These are phyloP conservation scores for Odocoileus hemionus DNA, from an alignment of 2,113 vertebrate species.

Conservation along the genomic window DNA sequence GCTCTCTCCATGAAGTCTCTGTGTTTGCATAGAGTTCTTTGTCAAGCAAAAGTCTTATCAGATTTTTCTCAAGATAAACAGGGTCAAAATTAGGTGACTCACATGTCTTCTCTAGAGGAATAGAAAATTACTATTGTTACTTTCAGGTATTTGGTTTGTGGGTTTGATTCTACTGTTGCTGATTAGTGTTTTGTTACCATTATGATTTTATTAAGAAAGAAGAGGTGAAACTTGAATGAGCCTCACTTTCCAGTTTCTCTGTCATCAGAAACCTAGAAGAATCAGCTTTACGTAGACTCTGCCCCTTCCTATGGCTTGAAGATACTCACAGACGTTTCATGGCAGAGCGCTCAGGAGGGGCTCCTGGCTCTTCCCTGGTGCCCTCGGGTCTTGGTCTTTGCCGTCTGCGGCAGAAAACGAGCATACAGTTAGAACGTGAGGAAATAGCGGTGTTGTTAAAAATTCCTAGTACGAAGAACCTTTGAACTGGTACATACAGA, in stretches of 20 bases:
- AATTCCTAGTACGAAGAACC: conserved; percentile 10
- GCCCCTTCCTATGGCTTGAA: neutral
- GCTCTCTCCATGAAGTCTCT: conserved; percentile 29
- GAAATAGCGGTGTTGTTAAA: conserved; percentile 24
- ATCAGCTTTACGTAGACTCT: conserved; percentile 22
- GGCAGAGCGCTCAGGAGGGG: neutral
- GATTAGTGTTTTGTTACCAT: neutral
- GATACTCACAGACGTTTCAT: conserved; percentile 9
- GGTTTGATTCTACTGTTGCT: conserved; percentile 9
- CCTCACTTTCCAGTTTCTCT: neutral
- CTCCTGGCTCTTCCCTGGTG: neutral
- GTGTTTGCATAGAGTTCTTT: conserved; percentile 29
- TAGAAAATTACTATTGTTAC: neutral
- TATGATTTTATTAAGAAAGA: neutral
- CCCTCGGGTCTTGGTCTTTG: neutral
- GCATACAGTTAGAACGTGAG: neutral
- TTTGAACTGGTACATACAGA: neutral
- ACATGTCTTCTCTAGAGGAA: neutral
- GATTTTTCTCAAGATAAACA: neutral
- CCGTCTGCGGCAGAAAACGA: neutral
- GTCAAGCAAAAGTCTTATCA: neutral
- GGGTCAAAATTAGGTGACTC: neutral
- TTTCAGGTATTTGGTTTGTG: neutral
- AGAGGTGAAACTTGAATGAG: neutral
- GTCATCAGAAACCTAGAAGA: neutral